A percentile compares a stretch with the other conserved stretches of the same genome.
Evolutionary conservation across 2,113 vertebrate species (phyloP).

Genomic region (Entosphenus tridentatus): DNA sequence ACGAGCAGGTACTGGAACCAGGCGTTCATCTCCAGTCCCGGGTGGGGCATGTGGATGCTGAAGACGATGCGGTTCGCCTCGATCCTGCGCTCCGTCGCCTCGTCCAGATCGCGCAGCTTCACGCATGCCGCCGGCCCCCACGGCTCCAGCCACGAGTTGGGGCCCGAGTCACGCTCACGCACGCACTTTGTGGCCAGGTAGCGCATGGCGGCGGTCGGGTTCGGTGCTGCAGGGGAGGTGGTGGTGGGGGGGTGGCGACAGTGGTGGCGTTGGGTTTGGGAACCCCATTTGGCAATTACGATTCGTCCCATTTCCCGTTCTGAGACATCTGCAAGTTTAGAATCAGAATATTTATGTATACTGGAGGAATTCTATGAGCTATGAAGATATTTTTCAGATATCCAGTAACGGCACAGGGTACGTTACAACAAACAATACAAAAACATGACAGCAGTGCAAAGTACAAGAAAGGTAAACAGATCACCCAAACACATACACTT

Average conservation of each 20-base stretch:
- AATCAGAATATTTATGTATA: constrained; percentile 13
- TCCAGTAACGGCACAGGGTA: constrained; percentile 11
- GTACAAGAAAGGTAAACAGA: no score
- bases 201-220: constrained; percentile 43
- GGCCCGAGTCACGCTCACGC: constrained; percentile 37
- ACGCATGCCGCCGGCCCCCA: constrained; percentile 61
- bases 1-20: constrained; percentile 98
- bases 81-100: constrained; percentile 51
- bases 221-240: constrained; percentile 38
- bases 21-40: constrained; percentile 67
- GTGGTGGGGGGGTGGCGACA: constrained; percentile 7
- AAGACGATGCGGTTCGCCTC: constrained; percentile 90
- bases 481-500: no score
- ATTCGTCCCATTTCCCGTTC: not conserved
- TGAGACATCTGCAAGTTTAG: no score
- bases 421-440: constrained; percentile 13
- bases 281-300: not conserved
- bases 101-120: constrained; percentile 52
- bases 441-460: no score
- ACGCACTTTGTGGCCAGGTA: constrained; percentile 67
- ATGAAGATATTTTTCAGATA: constrained; percentile 18
- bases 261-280: constrained; percentile 10
- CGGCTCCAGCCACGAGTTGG: constrained; percentile 54
- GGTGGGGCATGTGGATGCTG: constrained; percentile 52
- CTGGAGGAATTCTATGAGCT: not conserved